A percentile compares a stretch with the other conserved stretches of the same genome.
These are phyloP conservation scores for Trimorus sp. DNA, from an alignment of 2,888 invertebrate species.

Conservation along the genomic window DNA sequence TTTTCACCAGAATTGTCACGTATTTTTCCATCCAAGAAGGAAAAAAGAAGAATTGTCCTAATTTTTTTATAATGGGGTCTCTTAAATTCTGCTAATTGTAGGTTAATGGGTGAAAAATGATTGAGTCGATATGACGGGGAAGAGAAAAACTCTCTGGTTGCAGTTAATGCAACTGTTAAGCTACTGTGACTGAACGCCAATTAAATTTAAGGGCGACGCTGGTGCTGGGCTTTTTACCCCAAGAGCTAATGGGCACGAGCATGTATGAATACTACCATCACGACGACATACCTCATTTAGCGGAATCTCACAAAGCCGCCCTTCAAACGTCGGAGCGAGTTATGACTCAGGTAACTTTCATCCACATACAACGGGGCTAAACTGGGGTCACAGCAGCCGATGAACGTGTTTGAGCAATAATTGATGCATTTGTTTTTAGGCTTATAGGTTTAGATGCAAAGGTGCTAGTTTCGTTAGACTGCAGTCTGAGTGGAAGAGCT, in stretches of 20 bases:
- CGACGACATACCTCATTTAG: constrained; percentile 90
- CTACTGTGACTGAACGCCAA: background rate
- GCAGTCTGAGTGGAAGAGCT: constrained; percentile 93
- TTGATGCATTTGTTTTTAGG: constrained; percentile 73
- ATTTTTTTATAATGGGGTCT: too few relatives aligned
- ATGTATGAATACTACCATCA: constrained; percentile 96
- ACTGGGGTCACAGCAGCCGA: too few relatives aligned
- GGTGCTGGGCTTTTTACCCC: constrained; percentile 94
- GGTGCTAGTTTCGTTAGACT: constrained; percentile 88
- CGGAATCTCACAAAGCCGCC: constrained; percentile 92
- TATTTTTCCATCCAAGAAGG: too few relatives aligned
- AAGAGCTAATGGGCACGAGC: constrained; percentile 95
- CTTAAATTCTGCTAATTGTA: too few relatives aligned
- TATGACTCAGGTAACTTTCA: constrained; percentile 83
- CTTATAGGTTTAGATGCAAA: constrained; percentile 91
- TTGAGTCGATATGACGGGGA: too few relatives aligned
- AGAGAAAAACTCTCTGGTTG: too few relatives aligned
- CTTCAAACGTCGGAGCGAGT: constrained; percentile 85
- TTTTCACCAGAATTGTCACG: too few relatives aligned
- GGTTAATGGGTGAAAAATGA: too few relatives aligned
- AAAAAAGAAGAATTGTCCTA: too few relatives aligned
- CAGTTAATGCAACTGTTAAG: too few relatives aligned
- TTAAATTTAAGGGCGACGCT: constrained; percentile 88
- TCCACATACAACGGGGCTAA: too few relatives aligned
- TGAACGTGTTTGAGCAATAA: background rate